Base-by-base conservation (phyloP, 2,797 vertebrate genomes). In the Neomorphus geoffroyi region DNA sequence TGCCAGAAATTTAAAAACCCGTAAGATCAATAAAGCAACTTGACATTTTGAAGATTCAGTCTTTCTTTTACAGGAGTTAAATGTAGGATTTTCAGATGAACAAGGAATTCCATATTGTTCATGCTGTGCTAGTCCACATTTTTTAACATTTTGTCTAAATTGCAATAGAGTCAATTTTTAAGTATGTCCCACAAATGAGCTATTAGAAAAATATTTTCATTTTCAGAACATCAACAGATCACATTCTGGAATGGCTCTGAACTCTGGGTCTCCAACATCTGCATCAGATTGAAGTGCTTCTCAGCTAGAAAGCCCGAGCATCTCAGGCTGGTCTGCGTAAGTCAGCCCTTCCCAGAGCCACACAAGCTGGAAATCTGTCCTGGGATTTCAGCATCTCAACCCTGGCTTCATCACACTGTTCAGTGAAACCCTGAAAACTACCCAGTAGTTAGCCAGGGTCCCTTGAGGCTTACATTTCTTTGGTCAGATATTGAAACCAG, bases 131-230 rank as follows among this genome's bases (percentile, higher is more conserved):
- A 64, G 43, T 67, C 72, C 0, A 0, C 41, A 6, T 69, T 79
- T 78, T 39, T n/a, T 9, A 73, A 70, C 0, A 0, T 51, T 79
- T 79, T 89, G 22, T 45, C 41, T 56, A 64, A 73, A 89, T 5
- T 74, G n/a, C 56, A 93, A 56, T 6, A 54, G 6, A 86, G 13
- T 7, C 80, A 81, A 28, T 67, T 91, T 78, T 45, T 5, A 74
- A 81, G 53, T 46, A 64, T 32, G 30, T 16, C 41, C 65, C 4
- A 3, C 8, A 53, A 73, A 56, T 18, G 33, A 75, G n/a, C 53
- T 79, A 33, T 23, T 22, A 82, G 46, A 77, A 71, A 90, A 87
- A 27, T 35, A 75, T n/a, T 80, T 91, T 65, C 22, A 64, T 92
- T 86, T 41, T 69, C 54, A 75, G 58, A 80, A 53, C 28, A 89